phyloP scores from a whole-genome alignment of 2,113 vertebrate species.

The Physeter macrocephalus region DNA sequence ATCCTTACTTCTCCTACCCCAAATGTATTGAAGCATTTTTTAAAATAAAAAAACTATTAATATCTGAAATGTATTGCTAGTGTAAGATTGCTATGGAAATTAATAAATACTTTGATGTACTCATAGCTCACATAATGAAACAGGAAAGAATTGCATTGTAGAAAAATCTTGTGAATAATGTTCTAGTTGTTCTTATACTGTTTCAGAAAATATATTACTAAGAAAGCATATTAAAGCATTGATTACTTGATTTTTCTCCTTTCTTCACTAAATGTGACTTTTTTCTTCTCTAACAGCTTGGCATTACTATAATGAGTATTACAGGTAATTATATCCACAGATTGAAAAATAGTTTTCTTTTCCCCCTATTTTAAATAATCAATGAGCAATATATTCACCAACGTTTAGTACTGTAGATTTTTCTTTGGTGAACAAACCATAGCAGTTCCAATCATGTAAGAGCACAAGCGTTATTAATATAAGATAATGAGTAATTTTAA shows the following conservation, averaged over 20 bases:
- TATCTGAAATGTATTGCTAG: background rate
- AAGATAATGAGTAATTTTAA: conserved; percentile 1
- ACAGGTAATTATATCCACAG: background rate
- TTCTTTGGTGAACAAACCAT: background rate
- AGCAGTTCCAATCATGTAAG: background rate
- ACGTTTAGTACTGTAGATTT: background rate
- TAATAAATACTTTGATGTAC: background rate
- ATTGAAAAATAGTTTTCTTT: background rate
- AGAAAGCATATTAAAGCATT: background rate
- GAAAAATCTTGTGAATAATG: conserved; percentile 10
- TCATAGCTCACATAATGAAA: background rate
- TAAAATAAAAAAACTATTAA: background rate
- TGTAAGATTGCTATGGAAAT: conserved; percentile 16
- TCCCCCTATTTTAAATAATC: background rate
- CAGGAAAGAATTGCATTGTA: background rate
- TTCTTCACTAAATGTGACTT: conserved; percentile 13
- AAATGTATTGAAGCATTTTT: background rate
- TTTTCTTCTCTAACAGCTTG: background rate
- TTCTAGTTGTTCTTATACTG: background rate
- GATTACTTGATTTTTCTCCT: conserved; percentile 9
- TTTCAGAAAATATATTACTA: conserved; percentile 29
- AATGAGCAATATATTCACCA: background rate
- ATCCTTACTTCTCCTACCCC: background rate
- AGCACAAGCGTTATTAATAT: background rate
- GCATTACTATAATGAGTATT: background rate